These are phyloP conservation scores for Hemicentrotus pulcherrimus DNA, from an alignment of 35 echinoderm and acorn worm species.

Conservation along the genomic window DNA sequence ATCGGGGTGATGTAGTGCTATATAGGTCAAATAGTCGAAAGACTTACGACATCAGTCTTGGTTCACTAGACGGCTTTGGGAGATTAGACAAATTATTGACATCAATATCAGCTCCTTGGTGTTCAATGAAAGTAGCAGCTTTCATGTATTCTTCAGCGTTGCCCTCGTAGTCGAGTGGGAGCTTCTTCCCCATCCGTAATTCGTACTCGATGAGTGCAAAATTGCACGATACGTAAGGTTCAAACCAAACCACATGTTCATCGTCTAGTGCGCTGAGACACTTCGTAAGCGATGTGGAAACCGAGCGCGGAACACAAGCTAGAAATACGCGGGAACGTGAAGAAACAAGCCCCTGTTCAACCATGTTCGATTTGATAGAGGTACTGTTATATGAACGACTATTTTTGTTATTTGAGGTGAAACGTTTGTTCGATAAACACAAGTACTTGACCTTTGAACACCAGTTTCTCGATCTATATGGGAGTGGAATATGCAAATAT, in stretches of 20 bases:
- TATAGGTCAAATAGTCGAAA: too few relatives aligned
- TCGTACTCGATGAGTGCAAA: not conserved
- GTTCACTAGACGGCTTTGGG: not conserved
- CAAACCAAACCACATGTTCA: constrained; percentile 18
- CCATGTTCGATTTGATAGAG: not conserved
- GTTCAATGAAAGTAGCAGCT: not conserved
- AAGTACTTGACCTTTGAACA: not conserved
- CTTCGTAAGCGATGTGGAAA: not conserved
- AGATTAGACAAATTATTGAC: not conserved
- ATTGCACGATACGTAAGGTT: not conserved
- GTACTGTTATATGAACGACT: not conserved
- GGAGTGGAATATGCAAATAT: too few relatives aligned
- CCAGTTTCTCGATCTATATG: too few relatives aligned
- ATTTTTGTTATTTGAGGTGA: not conserved
- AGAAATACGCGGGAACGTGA: not conserved
- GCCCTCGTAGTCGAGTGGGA: constrained; percentile 7
- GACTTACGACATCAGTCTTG: not conserved
- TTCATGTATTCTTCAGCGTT: not conserved
- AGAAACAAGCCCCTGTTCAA: not conserved
- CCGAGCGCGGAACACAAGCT: not conserved
- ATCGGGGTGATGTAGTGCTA: too few relatives aligned
- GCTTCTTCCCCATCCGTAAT: not conserved
- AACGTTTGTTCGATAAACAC: not conserved
- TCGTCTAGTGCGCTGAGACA: not conserved
- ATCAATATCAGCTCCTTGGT: not conserved